Evolutionary conservation across 2,888 invertebrate species (phyloP).

Genomic region (Caenorhabditis uteleia): DNA sequence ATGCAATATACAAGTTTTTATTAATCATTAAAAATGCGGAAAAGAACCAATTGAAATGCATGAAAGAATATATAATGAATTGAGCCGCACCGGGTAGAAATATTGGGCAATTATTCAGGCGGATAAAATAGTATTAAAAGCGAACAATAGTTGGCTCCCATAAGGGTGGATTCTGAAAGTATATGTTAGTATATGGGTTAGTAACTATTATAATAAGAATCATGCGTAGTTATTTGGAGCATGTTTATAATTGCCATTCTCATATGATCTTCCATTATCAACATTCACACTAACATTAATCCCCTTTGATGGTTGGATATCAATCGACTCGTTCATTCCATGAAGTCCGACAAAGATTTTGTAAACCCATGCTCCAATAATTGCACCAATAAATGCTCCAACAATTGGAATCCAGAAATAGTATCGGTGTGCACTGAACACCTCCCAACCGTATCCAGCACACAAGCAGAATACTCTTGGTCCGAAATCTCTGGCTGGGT

Average conservation of each 20-base stretch:
- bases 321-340: conserved; percentile 69
- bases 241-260: conserved; percentile 12
- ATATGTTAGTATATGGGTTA: conserved; percentile 6
- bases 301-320: conserved; percentile 44
- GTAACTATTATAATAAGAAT: no score
- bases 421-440: conserved; percentile 69
- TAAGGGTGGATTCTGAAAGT: conserved; percentile 14
- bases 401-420: conserved; percentile 74
- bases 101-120: no score
- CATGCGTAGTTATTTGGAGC: no score
- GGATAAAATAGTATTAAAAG: no score
- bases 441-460: conserved; percentile 64
- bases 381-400: conserved; percentile 74
- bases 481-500: conserved; percentile 73
- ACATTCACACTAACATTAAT: conserved; percentile 51
- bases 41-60: no score
- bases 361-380: conserved; percentile 73
- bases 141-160: no score
- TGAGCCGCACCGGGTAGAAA: no score
- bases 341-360: conserved; percentile 73
- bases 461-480: conserved; percentile 65
- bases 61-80: no score
- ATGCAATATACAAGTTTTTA: no score
- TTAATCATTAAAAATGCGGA: no score
- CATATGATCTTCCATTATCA: conserved; percentile 10